Conservation (phyloP, 1,140 invertebrate species). For the Phocides pigmalion region DNA sequence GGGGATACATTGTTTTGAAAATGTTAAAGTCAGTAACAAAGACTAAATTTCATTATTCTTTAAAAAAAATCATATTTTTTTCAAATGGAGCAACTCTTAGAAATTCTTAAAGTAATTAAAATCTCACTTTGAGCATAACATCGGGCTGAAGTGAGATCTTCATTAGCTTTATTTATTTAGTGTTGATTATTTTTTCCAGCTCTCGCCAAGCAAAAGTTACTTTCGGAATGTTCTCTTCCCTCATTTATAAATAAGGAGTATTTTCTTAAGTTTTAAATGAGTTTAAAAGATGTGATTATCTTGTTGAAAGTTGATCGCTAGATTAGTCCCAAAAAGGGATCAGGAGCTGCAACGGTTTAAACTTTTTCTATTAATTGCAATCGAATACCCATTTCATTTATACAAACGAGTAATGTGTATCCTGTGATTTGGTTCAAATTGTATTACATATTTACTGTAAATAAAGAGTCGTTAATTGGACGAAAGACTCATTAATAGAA, state of each 20-base stretch:
- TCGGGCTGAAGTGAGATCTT: slow-evolving; percentile 34
- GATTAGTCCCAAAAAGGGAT: neutral
- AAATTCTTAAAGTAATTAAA: slow-evolving; percentile 36
- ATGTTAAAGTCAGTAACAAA: slow-evolving; percentile 2
- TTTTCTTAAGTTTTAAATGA: slow-evolving; percentile 7
- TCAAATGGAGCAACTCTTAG: slow-evolving; percentile 20
- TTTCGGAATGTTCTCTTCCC: slow-evolving; percentile 5
- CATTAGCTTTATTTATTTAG: slow-evolving; percentile 31
- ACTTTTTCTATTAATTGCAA: too few relatives aligned
- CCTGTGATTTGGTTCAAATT: too few relatives aligned
- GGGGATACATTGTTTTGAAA: slow-evolving; percentile 4
- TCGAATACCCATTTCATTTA: too few relatives aligned
- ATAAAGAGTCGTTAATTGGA: too few relatives aligned
- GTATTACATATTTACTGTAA: too few relatives aligned
- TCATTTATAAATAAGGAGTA: neutral
- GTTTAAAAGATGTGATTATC: neutral
- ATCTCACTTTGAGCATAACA: slow-evolving; percentile 36
- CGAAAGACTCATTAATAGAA: too few relatives aligned
- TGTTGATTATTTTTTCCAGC: slow-evolving; percentile 28
- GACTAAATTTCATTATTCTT: slow-evolving; percentile 17
- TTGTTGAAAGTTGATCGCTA: neutral
- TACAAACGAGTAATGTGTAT: too few relatives aligned
- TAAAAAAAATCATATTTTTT: slow-evolving; percentile 22
- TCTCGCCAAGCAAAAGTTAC: slow-evolving; percentile 5
- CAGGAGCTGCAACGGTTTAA: too few relatives aligned